phyloP scores from a whole-genome alignment of 2,113 vertebrate species.

The Dicentrarchus labrax region DNA sequence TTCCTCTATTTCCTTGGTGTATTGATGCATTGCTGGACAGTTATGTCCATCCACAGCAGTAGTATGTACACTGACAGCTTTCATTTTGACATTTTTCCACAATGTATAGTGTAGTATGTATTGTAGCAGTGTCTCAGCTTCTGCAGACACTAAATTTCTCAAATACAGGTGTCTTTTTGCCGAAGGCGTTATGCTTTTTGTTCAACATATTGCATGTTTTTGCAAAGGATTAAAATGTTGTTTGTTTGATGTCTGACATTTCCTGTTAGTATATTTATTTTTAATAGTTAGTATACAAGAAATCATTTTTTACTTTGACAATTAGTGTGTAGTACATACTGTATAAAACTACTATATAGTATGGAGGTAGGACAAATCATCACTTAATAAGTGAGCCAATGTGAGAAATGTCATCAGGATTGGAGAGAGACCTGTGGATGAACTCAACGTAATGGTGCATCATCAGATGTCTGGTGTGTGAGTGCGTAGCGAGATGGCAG shows the following conservation, averaged over 20 bases:
- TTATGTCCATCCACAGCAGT: not conserved
- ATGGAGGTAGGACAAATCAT: too few relatives aligned
- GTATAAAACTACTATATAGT: too few relatives aligned
- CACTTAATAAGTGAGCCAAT: not conserved
- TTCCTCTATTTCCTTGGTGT: not conserved
- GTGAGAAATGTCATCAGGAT: not conserved
- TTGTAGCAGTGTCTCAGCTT: too few relatives aligned
- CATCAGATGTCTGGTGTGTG: not conserved
- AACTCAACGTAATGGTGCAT: not conserved
- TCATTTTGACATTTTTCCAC: not conserved
- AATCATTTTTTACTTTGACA: too few relatives aligned
- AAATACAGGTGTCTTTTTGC: not conserved
- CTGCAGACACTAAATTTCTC: not conserved
- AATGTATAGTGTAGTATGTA: not conserved
- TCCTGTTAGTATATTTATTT: not conserved
- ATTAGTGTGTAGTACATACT: too few relatives aligned
- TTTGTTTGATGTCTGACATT: not conserved
- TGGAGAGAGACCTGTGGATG: not conserved
- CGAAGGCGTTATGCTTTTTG: not conserved
- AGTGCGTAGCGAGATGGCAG: not conserved
- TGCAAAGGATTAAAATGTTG: not conserved
- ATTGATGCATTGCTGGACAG: not conserved
- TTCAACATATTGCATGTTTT: not conserved
- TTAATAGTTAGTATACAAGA: too few relatives aligned
- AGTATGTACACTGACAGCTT: not conserved